Evolutionary conservation across 2,888 invertebrate species (phyloP).

Genomic region (Chymomyza caudatula): DNA sequence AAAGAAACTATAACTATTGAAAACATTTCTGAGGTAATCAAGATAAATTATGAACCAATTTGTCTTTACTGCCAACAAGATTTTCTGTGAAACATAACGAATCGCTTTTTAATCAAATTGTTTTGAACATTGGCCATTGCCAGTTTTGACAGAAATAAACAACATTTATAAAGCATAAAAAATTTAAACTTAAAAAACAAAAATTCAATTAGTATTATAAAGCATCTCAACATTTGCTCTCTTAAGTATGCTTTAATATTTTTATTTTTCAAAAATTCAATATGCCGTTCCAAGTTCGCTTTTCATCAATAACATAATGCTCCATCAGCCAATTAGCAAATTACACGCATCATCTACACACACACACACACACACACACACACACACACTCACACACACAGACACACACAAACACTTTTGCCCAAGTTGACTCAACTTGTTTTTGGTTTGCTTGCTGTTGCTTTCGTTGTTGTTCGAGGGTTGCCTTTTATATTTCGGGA

Average conservation of each 20-base stretch:
- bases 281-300: background rate
- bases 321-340: conserved; percentile 62
- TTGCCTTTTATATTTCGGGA: no score
- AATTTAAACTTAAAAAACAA: background rate
- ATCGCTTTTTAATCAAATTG: background rate
- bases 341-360: conserved; percentile 32
- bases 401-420: conserved; percentile 7
- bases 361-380: conserved; percentile 17
- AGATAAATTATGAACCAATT: no score
- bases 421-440: conserved; percentile 27
- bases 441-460: background rate
- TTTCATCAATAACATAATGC: conserved; percentile 26
- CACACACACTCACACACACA: conserved; percentile 14
- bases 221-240: background rate
- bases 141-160: background rate
- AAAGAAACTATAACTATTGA: no score
- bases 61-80: no score
- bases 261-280: background rate
- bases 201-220: background rate
- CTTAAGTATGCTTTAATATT: background rate
- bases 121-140: background rate
- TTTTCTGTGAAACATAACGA: background rate
- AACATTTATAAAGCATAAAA: background rate
- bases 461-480: conserved; percentile 39
- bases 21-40: no score